phyloP scores from a whole-genome alignment of 2,113 vertebrate genomes.

The Otus sunia region DNA sequence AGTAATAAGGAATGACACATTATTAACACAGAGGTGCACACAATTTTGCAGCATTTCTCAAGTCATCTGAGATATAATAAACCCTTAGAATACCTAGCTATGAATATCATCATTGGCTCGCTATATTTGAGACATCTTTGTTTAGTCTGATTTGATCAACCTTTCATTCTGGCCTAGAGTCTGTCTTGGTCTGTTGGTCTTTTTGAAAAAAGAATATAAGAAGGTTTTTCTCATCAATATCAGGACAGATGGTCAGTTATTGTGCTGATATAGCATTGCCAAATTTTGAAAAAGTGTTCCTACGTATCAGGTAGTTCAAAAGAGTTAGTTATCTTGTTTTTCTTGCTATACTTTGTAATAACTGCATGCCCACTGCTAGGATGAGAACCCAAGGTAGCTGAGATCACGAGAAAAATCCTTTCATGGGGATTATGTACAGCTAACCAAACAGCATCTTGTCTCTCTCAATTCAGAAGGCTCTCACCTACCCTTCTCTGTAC shows the following conservation, averaged over 20 bases:
- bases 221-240: background rate
- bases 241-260: background rate
- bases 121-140: background rate
- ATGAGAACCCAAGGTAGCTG: background rate
- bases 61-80: background rate
- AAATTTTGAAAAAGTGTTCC: background rate
- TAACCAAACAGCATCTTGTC: background rate
- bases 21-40: background rate
- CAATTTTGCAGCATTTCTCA: background rate
- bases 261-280: background rate
- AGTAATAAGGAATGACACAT: background rate
- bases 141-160: background rate
- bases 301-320: background rate
- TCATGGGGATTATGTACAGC: background rate
- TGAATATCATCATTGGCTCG: background rate
- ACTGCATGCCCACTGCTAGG: background rate
- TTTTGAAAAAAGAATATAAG: background rate
- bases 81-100: background rate
- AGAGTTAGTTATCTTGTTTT: background rate
- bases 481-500: background rate
- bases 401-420: background rate
- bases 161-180: background rate
- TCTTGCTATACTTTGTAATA: background rate
- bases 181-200: background rate
- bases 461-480: background rate